Percentiles rank a stretch among this genome's conserved stretches.
Conservation (phyloP, 2,113 vertebrate species). For the Smithornis capensis region DNA sequence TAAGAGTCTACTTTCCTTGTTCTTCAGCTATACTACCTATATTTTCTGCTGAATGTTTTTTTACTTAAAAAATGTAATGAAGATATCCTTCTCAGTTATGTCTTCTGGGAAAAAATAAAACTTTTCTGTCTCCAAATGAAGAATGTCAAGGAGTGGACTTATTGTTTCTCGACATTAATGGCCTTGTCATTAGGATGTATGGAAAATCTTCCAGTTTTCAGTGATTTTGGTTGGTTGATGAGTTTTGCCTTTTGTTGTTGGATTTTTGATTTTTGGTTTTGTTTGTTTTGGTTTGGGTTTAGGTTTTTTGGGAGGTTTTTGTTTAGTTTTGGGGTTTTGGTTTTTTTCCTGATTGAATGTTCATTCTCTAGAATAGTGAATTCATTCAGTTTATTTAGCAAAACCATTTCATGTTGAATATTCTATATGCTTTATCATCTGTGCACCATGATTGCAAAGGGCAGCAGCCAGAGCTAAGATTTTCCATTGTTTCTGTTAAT, state of each 20-base stretch:
- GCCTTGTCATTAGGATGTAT: neutral
- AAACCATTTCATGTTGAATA: neutral
- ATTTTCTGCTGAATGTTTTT: slow-evolving; percentile 26
- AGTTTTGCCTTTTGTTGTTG: neutral
- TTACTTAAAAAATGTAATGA: neutral
- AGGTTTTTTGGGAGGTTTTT: too few species aligned
- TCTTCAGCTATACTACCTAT: neutral
- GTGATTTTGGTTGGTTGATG: too few species aligned
- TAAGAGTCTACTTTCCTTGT: neutral
- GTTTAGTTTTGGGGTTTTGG: too few species aligned
- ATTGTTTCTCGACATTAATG: neutral
- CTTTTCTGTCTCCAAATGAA: neutral
- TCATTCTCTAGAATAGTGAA: neutral
- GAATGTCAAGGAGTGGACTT: neutral
- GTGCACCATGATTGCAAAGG: neutral
- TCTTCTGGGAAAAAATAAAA: neutral
- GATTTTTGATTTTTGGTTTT: too few species aligned
- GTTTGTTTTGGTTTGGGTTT: too few species aligned
- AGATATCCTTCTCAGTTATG: neutral
- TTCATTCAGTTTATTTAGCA: neutral
- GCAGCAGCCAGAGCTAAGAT: neutral
- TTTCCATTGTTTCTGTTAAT: neutral
- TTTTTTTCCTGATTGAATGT: neutral
- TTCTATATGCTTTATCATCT: neutral
- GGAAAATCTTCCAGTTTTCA: neutral